Base-by-base conservation (phyloP, 2,888 invertebrate species). In the Lithophane ornitopus region DNA sequence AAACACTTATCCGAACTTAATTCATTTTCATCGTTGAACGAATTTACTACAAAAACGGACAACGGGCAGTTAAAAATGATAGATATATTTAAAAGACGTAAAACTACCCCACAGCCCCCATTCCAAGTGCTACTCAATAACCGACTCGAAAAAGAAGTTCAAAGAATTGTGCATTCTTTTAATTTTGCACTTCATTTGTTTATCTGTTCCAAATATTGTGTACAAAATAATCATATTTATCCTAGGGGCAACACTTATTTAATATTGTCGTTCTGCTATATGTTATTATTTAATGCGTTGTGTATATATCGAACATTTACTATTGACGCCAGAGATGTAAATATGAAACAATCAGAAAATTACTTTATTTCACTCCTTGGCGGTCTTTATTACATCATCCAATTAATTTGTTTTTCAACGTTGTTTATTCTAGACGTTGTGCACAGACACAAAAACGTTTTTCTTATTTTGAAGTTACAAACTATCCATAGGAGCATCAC, bases 391-490 rank as follows among this genome's bases (percentile, higher is more conserved):
- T 54, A 19, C 14, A 22, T 44, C 12, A 14, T n/a, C 0, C 52
- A 63, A 26, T n/a, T 28, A 16, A 2, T 68, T 7, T 52, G 41
- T 16, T 78, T 71, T 22, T 52, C 34, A 12, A 39, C n/a, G 9
- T 34, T 78, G 14, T 78, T 61, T 7, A 67, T 62, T 34, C 8
- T 68, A 0, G 49, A 58, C 26, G 26, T 68, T 7, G 49, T 63
- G 7, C 66, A 78, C 16, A 63, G 26, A 3, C 19, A 34, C 11
- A 68, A 67, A 6, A 61, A 71, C 16, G 34, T 78, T 3, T 44
- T 12, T 14, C 62, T 78, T 4, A 63, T 78, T 68, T 58, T 78
- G 16, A 67, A n/a, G 34, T 61, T 78, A 11, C 67, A 78, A 58
- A 52, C 1, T 11, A 62, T 78, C 7, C 44, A 71, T 16, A 67